These are phyloP conservation scores for Cataglyphis hispanica DNA, from an alignment of 1,140 invertebrate species.

Conservation along the genomic window DNA sequence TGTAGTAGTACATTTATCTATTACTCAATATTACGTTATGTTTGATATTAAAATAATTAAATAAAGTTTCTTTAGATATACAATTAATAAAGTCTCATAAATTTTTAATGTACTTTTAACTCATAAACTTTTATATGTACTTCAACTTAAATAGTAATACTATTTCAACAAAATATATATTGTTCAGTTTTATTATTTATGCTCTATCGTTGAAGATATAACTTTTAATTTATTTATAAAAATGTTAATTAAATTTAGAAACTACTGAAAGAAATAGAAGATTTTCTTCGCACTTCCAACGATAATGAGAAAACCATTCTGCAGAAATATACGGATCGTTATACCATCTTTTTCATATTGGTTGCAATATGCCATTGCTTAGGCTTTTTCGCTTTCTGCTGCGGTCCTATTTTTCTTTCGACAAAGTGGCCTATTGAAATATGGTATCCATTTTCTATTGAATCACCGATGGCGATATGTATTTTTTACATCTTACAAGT, in stretches of 20 bases:
- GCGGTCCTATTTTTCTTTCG: neutral
- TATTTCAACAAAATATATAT: slow-evolving; percentile 1
- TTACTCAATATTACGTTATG: neutral
- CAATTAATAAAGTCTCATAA: neutral
- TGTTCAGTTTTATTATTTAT: neutral
- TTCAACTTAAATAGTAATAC: neutral
- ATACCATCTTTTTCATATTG: slow-evolving; percentile 47
- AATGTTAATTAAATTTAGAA: slow-evolving; percentile 27
- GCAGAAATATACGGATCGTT: slow-evolving; percentile 72
- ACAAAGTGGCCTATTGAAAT: slow-evolving; percentile 66
- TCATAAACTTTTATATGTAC: no score
- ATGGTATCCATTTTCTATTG: slow-evolving; percentile 75
- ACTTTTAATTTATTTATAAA: slow-evolving; percentile 6
- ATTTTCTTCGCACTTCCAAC: slow-evolving; percentile 42
- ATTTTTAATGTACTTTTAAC: no score
- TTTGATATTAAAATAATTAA: neutral
- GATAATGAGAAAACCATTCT: slow-evolving; percentile 38
- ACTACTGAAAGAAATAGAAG: slow-evolving; percentile 45
- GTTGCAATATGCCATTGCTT: slow-evolving; percentile 23
- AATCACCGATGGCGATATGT: slow-evolving; percentile 54
- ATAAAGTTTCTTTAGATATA: neutral
- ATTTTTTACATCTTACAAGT: slow-evolving; percentile 72
- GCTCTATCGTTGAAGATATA: neutral
- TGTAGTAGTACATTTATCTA: no score
- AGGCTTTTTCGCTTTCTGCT: slow-evolving; percentile 43